phyloP scores from a whole-genome alignment of 1,140 invertebrate species.

The Eurosta solidaginis region DNA sequence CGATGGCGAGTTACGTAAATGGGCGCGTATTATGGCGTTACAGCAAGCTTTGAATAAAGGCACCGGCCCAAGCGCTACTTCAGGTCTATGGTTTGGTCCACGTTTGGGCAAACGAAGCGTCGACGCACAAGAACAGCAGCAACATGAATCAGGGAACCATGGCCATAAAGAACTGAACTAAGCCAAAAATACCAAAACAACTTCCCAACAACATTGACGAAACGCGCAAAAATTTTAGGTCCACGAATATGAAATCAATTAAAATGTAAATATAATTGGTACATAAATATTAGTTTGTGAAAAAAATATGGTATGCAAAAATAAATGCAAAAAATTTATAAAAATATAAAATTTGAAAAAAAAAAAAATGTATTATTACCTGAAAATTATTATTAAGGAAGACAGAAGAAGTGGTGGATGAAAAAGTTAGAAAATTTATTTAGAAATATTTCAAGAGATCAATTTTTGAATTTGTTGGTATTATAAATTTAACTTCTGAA shows the following conservation, averaged over 20 bases:
- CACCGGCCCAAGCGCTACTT: conserved; percentile 54
- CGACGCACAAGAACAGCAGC: conserved; percentile 40
- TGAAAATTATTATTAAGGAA: too few relatives aligned
- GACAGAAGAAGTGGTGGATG: too few relatives aligned
- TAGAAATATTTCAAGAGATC: conserved; percentile 31
- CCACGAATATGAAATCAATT: background rate
- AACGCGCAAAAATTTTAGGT: background rate
- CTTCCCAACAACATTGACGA: background rate
- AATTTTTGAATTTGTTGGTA: conserved; percentile 34
- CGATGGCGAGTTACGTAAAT: conserved; percentile 55
- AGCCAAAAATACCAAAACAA: background rate
- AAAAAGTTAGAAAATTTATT: background rate
- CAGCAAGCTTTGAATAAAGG: conserved; percentile 55
- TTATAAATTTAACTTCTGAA: background rate
- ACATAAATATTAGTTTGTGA: background rate
- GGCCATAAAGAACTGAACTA: conserved; percentile 52
- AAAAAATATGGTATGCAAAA: background rate
- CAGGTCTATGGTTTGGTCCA: conserved; percentile 66
- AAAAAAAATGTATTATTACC: too few relatives aligned
- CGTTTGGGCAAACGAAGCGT: conserved; percentile 61
- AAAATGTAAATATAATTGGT: background rate
- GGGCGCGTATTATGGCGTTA: conserved; percentile 50
- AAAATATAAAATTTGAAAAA: too few relatives aligned
- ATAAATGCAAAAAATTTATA: too few relatives aligned
- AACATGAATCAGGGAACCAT: conserved; percentile 31